Evolutionary conservation across 2,113 vertebrate genomes (phyloP), one percentile per base, ranked within the genome.

Genomic region (Pseudopipra pipra): DNA sequence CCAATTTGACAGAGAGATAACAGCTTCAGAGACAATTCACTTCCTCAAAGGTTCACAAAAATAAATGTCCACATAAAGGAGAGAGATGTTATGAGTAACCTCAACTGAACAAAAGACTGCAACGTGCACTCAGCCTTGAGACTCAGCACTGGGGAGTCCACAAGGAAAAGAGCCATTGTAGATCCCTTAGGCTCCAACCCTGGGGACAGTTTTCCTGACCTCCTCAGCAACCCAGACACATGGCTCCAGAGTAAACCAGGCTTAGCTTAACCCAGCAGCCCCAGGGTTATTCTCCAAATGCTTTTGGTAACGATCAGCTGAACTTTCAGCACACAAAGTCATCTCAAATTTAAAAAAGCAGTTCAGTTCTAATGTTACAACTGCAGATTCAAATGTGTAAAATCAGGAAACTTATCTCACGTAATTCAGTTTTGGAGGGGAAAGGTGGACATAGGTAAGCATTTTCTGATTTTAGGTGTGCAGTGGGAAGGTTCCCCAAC

Each of bases 1-100:
- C 73, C 51, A 87, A 95, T 91, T 52, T 96, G 95, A 95, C 95
- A 95, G 79, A 78, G 88, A 89, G 82, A 62, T 90, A 96, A 95
- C 86, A 92, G 89, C 83, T 76, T 95, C 86, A 28, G 47, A 96
- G 68, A 84, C 30, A 3, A 89, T 73, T 80, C 89, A 74, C 93
- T 95, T 97, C 91, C 93, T 95, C 94, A 95, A 92, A 92, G 61
- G 35, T 81, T 81, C 4, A 2, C 56, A 89, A 90, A 96, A 97
- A 96, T 84, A 95, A 90, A 93, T 73, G 77, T 86, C 59, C 83
- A 88, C 9, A 7, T 90, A 85, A 89, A 94, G 75, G 67, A 92
- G 55, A 76, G 82, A 92, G 65, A 71, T 80, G 63, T 84, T 86
- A 73, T 74, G 83, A 96, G 91, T 92, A 96, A 96, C 80, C 73